Conservation (phyloP, 2,797 vertebrate genomes). For the Argentina silus region DNA sequence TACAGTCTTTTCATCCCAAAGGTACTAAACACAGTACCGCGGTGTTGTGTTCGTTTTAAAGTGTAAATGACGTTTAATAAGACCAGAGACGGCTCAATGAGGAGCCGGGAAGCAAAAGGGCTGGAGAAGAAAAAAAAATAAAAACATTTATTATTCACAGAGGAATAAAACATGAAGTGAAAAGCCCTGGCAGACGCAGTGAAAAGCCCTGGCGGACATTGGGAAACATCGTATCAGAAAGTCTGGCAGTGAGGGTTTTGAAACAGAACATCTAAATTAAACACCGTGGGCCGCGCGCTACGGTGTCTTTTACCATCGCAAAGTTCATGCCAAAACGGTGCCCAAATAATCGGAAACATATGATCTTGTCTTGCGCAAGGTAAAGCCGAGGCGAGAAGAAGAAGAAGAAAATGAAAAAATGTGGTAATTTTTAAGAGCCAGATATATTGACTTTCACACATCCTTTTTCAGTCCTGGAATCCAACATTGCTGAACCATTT, state of each 20-base stretch:
- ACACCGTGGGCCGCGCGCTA: background rate
- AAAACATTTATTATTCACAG: background rate
- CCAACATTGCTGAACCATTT: background rate
- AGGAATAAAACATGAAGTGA: background rate
- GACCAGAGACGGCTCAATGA: background rate
- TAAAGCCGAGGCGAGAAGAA: background rate
- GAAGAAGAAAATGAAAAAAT: no score
- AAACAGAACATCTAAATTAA: background rate
- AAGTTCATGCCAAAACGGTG: background rate
- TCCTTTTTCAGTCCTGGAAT: background rate
- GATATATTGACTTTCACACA: background rate
- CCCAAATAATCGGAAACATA: background rate
- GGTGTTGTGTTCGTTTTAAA: background rate
- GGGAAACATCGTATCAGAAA: background rate
- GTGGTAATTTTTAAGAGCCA: background rate
- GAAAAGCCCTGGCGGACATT: background rate
- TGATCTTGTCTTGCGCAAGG: background rate
- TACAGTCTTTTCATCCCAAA: background rate
- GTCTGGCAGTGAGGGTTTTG: background rate
- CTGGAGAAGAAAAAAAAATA: background rate
- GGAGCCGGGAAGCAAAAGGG: no score
- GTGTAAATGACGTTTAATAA: background rate
- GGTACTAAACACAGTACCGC: background rate
- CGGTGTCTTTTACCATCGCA: background rate
- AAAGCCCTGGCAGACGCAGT: background rate